phyloP scores from a whole-genome alignment of 2,113 vertebrate genomes.

The Brachyistius frenatus region DNA sequence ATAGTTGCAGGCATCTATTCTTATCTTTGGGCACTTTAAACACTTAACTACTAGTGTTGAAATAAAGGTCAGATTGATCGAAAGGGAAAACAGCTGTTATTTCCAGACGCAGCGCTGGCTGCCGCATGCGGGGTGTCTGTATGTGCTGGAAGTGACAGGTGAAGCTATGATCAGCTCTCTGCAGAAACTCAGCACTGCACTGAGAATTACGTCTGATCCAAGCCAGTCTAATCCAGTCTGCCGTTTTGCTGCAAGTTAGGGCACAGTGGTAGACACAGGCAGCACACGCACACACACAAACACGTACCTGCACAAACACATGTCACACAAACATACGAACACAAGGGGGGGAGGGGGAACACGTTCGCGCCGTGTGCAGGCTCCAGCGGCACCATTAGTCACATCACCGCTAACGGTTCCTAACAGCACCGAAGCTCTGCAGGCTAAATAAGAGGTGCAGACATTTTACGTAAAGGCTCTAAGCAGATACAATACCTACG shows the following conservation, averaged over 20 bases:
- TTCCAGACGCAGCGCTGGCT: background rate
- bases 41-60: background rate
- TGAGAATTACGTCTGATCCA: conserved; percentile 47
- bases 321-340: conserved; percentile 33
- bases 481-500: conserved; percentile 37
- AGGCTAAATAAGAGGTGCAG: conserved; percentile 44
- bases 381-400: conserved; percentile 52
- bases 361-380: conserved; percentile 12
- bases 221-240: conserved; percentile 62
- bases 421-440: conserved; percentile 39
- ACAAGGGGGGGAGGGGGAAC: conserved; percentile 32
- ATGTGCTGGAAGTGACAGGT: conserved; percentile 36
- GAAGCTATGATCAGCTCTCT: conserved; percentile 38
- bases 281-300: conserved; percentile 25
- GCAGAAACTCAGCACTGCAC: conserved; percentile 30
- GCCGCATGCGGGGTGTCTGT: conserved; percentile 1
- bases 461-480: conserved; percentile 60
- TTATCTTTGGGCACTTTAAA: background rate
- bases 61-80: background rate
- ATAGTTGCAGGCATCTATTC: background rate
- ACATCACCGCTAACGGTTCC: conserved; percentile 43
- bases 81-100: background rate
- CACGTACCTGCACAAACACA: conserved; percentile 40
- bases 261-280: conserved; percentile 41
- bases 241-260: conserved; percentile 50